phyloP scores from a whole-genome alignment of 1,140 invertebrate species.

The Maconellicoccus hirsutus region DNA sequence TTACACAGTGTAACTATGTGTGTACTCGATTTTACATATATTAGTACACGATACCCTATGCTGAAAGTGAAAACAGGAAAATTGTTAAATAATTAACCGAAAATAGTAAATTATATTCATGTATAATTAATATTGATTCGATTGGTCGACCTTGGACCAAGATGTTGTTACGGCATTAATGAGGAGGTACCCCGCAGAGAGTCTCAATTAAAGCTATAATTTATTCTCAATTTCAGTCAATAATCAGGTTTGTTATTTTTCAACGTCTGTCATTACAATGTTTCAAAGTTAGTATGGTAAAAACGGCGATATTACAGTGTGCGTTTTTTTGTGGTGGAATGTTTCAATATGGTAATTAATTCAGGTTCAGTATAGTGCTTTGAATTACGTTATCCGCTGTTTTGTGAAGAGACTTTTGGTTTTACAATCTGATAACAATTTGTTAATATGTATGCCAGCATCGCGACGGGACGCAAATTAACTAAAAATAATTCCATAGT shows the following conservation, averaged over 20 bases:
- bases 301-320: not conserved
- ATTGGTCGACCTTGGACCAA: slow-evolving; percentile 12
- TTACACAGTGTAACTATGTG: too few species aligned
- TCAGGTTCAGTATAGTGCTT: not conserved
- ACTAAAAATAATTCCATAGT: not conserved
- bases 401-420: not conserved
- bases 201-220: slow-evolving; percentile 20
- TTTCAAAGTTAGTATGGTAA: not conserved
- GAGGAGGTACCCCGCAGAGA: slow-evolving; percentile 16
- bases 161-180: slow-evolving; percentile 14
- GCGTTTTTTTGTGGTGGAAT: not conserved
- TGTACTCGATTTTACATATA: too few species aligned
- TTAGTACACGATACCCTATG: too few species aligned
- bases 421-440: slow-evolving; percentile 10
- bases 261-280: slow-evolving; percentile 11
- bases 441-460: not conserved
- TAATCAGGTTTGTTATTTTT: slow-evolving; percentile 14
- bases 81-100: slow-evolving; percentile 14
- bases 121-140: slow-evolving; percentile 20
- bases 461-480: not conserved
- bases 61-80: not conserved
- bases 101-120: not conserved
- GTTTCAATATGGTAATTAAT: slow-evolving; percentile 19
- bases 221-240: slow-evolving; percentile 21
- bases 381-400: not conserved